phyloP scores from a whole-genome alignment of 2,888 invertebrate genomes.

The Philonicus albiceps region DNA sequence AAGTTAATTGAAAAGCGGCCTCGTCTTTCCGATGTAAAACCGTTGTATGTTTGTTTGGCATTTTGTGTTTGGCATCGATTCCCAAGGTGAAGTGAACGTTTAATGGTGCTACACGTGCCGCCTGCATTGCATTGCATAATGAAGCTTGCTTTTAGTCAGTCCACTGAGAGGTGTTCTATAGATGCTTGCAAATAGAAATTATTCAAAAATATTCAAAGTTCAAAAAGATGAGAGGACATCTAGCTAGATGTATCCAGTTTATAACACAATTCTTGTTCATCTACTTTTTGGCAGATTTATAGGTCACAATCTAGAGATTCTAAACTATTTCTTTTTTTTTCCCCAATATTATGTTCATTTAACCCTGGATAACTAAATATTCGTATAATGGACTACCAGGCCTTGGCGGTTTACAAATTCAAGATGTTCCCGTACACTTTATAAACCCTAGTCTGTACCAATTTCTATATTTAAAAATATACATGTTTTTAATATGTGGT shows the following conservation, averaged over 20 bases:
- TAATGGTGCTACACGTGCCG: neutral
- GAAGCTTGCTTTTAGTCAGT: neutral
- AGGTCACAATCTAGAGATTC: neutral
- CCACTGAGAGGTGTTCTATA: neutral
- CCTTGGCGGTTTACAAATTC: too few relatives aligned
- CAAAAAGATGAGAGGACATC: neutral
- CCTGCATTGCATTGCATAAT: neutral
- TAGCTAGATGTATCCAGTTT: neutral
- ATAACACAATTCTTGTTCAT: neutral
- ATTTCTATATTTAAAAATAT: too few relatives aligned
- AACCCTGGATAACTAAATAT: too few relatives aligned
- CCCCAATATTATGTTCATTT: too few relatives aligned
- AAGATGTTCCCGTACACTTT: too few relatives aligned
- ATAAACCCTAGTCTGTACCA: too few relatives aligned
- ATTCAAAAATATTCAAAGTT: neutral
- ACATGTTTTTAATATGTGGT: too few relatives aligned
- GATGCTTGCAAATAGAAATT: neutral
- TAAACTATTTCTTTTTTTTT: too few relatives aligned
- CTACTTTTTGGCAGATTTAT: neutral
- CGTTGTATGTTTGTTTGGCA: neutral
- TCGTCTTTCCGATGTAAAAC: neutral
- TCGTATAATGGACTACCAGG: too few relatives aligned
- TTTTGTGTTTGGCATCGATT: neutral
- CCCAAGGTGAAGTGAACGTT: conserved; percentile 21
- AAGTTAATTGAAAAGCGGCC: neutral